Base-by-base conservation (phyloP, 2,797 vertebrate genomes). In the Amblyopsis hoosieri region DNA sequence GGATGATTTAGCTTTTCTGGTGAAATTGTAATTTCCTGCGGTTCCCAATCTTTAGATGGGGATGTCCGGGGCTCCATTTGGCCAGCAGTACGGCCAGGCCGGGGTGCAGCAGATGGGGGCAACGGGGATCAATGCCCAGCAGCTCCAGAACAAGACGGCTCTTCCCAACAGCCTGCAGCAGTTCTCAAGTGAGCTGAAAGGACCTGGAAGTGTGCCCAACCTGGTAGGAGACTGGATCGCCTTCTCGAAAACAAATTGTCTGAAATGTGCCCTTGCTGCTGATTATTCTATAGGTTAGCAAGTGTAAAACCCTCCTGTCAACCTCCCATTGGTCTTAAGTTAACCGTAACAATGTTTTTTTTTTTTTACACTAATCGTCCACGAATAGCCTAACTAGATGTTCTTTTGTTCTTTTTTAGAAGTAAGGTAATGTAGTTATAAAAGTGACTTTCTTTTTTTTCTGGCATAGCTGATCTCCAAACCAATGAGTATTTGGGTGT, bases 71-170 rank as follows among this genome's bases (percentile, higher is more conserved):
- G 90, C 92, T 83, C 92, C 94, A 15, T 98, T 97, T 78, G 93
- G 93, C 78, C 96, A 96, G 80, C 93, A 93, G 76, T 98, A 98
- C 75, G 93, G 93, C 86, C 95, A 95, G 71, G 85, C 91, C 74
- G 93, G 93, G 83, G 94, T 94, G 76, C 96, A 97, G 87, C 95
- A 95, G 86, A 93, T 97, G 92, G 94, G 95, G 87, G 80, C 94
- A 60, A 84, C 92, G 31, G 95, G 94, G 74, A 94, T 96, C 82
- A 96, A 92, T 31, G 33, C 87, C 65, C 90, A 91, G 76, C 94
- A 94, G 85, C 90, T 96, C 77, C 89, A 95, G 75, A 94, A 80
- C 91, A 98, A 98, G 86, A 86, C 94, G 19, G 89, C 90, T 75
- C 90, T 97, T 87, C 90, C 94, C 56, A 97, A 95, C 71, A 98